These are phyloP conservation scores for Orius insidiosus DNA, from an alignment of 1,140 invertebrate genomes.

Conservation along the genomic window DNA sequence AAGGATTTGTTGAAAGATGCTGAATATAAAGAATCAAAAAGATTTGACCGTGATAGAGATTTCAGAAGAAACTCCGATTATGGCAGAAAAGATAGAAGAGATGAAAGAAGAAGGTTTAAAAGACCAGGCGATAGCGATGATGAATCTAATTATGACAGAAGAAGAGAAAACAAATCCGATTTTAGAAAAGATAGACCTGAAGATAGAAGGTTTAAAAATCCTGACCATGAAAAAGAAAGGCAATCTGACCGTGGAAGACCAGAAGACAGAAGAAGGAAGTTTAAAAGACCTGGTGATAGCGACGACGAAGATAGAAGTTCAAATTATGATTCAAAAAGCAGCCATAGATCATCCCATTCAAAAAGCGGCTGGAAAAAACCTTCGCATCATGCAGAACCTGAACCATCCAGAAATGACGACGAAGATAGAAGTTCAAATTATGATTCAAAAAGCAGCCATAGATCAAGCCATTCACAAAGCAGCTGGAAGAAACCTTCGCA, in stretches of 20 bases:
- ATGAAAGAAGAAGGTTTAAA: neutral
- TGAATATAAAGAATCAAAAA: slow-evolving; percentile 22
- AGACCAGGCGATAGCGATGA: slow-evolving; percentile 1
- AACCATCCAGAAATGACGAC: slow-evolving; percentile 6
- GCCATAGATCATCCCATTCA: no score
- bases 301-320: slow-evolving; percentile 6
- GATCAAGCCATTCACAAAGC: neutral
- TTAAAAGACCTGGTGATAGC: neutral
- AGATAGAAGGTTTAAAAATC: neutral
- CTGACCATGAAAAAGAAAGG: slow-evolving; percentile 14
- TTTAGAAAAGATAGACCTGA: slow-evolving; percentile 23
- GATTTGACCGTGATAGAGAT: slow-evolving; percentile 11
- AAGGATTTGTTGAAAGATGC: slow-evolving; percentile 31
- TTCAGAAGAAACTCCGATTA: neutral
- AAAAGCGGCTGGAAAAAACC: slow-evolving; percentile 19
- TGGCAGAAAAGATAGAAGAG: neutral
- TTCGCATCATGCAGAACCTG: no score
- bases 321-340: slow-evolving; percentile 10
- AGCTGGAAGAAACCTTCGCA: slow-evolving; percentile 18
- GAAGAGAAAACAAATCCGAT: neutral
- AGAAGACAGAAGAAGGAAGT: neutral
- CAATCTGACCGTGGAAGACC: neutral
- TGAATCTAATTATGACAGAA: slow-evolving; percentile 9
- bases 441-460: slow-evolving; percentile 3
- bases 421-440: slow-evolving; percentile 8